A percentile compares a stretch with the other conserved stretches of the same genome.
These are phyloP conservation scores for Lerema accius DNA, from an alignment of 1,140 invertebrate genomes.

Conservation along the genomic window DNA sequence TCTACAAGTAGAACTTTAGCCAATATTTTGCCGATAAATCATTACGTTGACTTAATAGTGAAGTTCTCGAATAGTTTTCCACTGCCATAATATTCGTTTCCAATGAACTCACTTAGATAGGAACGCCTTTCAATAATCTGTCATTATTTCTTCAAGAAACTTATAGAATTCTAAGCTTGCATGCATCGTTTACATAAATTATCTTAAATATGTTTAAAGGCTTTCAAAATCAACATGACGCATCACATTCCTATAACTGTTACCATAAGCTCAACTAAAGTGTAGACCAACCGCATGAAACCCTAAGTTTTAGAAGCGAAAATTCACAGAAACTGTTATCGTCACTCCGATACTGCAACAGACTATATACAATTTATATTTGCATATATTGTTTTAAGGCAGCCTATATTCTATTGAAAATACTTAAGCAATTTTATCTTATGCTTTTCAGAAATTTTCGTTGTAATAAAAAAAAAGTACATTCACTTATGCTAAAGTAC, in stretches of 20 bases:
- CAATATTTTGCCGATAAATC: constrained; percentile 40
- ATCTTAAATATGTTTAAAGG: too few species aligned
- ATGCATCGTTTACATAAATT: too few species aligned
- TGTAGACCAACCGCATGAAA: constrained; percentile 40
- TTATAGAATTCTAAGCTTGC: constrained; percentile 15
- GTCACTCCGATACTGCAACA: constrained; percentile 39
- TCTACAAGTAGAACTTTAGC: constrained; percentile 54
- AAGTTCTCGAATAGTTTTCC: neutral
- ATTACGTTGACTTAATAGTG: constrained; percentile 23
- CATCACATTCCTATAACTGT: constrained; percentile 12
- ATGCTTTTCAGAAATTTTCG: constrained; percentile 6
- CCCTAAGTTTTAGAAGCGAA: constrained; percentile 50
- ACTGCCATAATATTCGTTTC: neutral
- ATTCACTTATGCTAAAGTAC: neutral
- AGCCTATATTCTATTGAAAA: constrained; percentile 9
- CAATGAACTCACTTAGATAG: neutral
- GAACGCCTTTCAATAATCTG: neutral
- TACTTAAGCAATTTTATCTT: constrained; percentile 1
- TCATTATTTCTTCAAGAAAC: neutral
- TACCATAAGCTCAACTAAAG: constrained; percentile 42
- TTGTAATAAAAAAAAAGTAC: constrained; percentile 22
- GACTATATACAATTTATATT: constrained; percentile 10
- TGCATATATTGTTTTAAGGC: constrained; percentile 4
- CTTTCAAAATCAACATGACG: constrained; percentile 12
- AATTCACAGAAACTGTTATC: constrained; percentile 45